Conservation (phyloP, 2,113 vertebrate genomes). For the Colius striatus region DNA sequence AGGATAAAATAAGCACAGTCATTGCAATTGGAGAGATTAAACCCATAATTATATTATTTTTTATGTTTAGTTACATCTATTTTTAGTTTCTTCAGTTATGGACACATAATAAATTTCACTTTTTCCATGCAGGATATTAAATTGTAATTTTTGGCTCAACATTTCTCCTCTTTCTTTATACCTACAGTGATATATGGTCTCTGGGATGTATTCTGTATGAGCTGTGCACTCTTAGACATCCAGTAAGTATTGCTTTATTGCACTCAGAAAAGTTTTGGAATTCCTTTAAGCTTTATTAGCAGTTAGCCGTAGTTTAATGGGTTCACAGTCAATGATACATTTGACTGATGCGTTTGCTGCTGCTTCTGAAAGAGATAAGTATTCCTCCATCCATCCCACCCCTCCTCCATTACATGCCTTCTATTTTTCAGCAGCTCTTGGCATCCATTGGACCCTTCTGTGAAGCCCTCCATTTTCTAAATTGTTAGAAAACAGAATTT, state of each 20-base stretch:
- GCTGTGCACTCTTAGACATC: constrained; percentile 90
- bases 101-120: neutral
- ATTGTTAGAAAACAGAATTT: neutral
- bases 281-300: neutral
- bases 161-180: neutral
- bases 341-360: neutral
- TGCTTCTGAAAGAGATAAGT: neutral
- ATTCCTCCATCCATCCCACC: neutral
- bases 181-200: constrained; percentile 93
- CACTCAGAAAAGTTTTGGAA: neutral
- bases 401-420: neutral
- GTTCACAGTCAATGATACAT: neutral
- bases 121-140: neutral
- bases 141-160: neutral
- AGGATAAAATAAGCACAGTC: neutral
- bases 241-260: constrained; percentile 78
- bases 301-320: neutral
- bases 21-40: neutral
- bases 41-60: neutral
- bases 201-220: constrained; percentile 94
- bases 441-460: neutral
- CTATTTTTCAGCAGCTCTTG: neutral
- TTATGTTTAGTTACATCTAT: neutral
- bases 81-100: neutral
- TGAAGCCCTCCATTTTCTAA: neutral